Percentiles rank a stretch among this genome's conserved stretches.
phyloP scores from a whole-genome alignment of 2,113 vertebrate species.

The Corydoras maculifer region DNA sequence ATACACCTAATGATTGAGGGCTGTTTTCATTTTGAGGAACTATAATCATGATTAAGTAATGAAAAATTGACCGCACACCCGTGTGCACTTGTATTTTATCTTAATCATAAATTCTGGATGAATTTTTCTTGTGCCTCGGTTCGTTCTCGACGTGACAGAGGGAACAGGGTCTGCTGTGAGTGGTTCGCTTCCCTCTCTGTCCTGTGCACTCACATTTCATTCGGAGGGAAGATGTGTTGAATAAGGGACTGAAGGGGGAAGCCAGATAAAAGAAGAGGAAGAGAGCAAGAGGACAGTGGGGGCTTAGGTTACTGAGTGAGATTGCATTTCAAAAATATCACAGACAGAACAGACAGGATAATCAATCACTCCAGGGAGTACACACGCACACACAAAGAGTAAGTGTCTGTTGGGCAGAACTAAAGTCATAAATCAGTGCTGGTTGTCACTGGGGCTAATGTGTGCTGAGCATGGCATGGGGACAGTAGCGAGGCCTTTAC shows the following conservation, averaged over 20 bases:
- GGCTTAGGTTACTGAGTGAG: slow-evolving; percentile 56
- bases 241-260: neutral
- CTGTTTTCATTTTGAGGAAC: slow-evolving; percentile 31
- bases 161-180: neutral
- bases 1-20: slow-evolving; percentile 34
- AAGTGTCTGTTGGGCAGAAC: slow-evolving; percentile 56
- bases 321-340: slow-evolving; percentile 59
- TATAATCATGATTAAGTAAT: slow-evolving; percentile 39
- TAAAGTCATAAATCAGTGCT: slow-evolving; percentile 64
- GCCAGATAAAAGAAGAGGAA: neutral
- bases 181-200: neutral
- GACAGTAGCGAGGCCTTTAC: slow-evolving; percentile 39
- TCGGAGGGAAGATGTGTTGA: slow-evolving; percentile 8
- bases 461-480: slow-evolving; percentile 41
- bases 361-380: slow-evolving; percentile 63
- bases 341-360: slow-evolving; percentile 64
- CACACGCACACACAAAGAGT: slow-evolving; percentile 25
- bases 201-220: slow-evolving; percentile 6
- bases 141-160: slow-evolving; percentile 5
- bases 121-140: slow-evolving; percentile 7
- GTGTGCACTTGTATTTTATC: slow-evolving; percentile 29
- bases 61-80: slow-evolving; percentile 34
- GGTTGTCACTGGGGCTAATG: slow-evolving; percentile 56
- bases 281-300: slow-evolving; percentile 28
- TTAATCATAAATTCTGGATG: slow-evolving; percentile 25